Evolutionary conservation across 1,140 invertebrate species (phyloP).

Genomic region (Parasteatoda tepidariorum): DNA sequence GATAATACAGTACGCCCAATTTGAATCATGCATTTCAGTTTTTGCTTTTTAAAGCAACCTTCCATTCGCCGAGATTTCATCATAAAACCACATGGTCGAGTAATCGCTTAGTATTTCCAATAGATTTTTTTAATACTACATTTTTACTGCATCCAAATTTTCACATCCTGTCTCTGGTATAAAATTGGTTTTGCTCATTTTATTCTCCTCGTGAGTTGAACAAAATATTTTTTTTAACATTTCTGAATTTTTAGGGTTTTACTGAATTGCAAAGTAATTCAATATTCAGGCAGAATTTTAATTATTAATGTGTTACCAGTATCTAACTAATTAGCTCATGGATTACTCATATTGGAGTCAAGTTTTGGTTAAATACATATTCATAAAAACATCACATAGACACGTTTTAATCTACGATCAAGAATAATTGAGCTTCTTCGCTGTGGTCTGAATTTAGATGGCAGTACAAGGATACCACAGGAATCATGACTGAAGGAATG

Average conservation of each 20-base stretch:
- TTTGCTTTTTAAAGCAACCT: too few species aligned
- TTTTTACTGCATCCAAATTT: too few species aligned
- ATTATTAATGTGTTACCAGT: background rate
- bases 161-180: too few species aligned
- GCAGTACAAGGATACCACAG: constrained; percentile 52
- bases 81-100: too few species aligned
- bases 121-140: too few species aligned
- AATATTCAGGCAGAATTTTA: background rate
- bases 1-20: too few species aligned
- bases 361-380: background rate
- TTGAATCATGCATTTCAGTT: too few species aligned
- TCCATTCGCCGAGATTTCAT: too few species aligned
- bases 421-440: constrained; percentile 50
- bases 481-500: background rate
- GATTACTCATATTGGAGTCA: background rate
- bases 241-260: background rate
- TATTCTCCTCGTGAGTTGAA: too few species aligned
- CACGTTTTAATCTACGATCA: background rate
- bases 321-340: background rate
- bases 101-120: too few species aligned
- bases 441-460: constrained; percentile 53
- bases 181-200: too few species aligned
- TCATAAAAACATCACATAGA: background rate
- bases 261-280: background rate
- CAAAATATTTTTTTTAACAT: background rate